phyloP scores from a whole-genome alignment of 2,113 vertebrate genomes.

The Acanthochromis polyacanthus region DNA sequence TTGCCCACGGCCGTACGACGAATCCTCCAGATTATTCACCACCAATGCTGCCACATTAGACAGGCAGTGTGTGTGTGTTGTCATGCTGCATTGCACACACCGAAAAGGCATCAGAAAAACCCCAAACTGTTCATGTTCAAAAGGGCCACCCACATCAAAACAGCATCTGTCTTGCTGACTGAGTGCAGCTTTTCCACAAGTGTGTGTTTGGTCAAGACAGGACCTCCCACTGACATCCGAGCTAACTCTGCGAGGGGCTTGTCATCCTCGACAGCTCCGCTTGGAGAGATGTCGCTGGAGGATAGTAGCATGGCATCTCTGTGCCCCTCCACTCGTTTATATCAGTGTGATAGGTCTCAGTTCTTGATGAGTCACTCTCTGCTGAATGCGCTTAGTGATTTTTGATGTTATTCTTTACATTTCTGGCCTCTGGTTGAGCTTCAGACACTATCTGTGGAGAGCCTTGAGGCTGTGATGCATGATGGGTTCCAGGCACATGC shows the following conservation, averaged over 20 bases:
- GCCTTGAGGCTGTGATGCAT: conserved; percentile 30
- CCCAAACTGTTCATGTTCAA: conserved; percentile 2
- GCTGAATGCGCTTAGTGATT: conserved; percentile 19
- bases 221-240: conserved; percentile 28
- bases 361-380: conserved; percentile 30
- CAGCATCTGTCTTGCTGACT: conserved; percentile 43
- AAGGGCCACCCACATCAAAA: conserved; percentile 32
- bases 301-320: conserved; percentile 28
- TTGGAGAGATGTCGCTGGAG: conserved; percentile 26
- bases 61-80: background rate
- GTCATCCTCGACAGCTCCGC: conserved; percentile 54
- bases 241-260: conserved; percentile 20
- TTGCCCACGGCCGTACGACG: background rate
- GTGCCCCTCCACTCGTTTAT: conserved; percentile 1
- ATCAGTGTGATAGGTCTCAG: conserved; percentile 11
- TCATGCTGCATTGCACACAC: conserved; percentile 10
- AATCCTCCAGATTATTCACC: background rate
- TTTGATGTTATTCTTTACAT: conserved; percentile 30
- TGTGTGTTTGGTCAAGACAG: conserved; percentile 20
- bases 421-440: conserved; percentile 16
- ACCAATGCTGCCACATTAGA: background rate
- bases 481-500: background rate
- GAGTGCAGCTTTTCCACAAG: conserved; percentile 6
- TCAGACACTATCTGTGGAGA: background rate
- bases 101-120: background rate